Conservation (phyloP, 2,888 invertebrate species). For the Dascillus cervinus region DNA sequence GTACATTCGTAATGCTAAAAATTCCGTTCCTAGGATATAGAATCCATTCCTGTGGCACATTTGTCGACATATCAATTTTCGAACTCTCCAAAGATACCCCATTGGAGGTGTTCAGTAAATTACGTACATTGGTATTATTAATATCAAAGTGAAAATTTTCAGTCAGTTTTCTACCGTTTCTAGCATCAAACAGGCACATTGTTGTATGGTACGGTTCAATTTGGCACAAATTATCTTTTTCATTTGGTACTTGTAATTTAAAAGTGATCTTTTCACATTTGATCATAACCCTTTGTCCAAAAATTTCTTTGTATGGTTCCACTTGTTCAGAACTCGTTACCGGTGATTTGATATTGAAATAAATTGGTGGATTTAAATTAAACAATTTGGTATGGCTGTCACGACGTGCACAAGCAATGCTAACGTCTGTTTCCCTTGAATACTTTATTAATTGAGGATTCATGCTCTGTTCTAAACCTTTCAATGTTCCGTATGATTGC, state of each 20-base stretch:
- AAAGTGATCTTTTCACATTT: conserved; percentile 79
- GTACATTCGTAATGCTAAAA: conserved; percentile 79
- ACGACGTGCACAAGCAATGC: conserved; percentile 71
- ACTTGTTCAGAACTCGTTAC: conserved; percentile 31
- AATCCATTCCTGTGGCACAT: conserved; percentile 69
- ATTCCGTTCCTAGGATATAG: conserved; percentile 64
- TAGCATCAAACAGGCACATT: conserved; percentile 83
- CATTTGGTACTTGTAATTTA: conserved; percentile 72
- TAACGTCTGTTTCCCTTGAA: conserved; percentile 82
- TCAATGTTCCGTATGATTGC: conserved; percentile 73
- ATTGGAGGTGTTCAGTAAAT: conserved; percentile 41
- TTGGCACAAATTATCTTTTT: conserved; percentile 57
- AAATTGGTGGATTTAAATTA: conserved; percentile 57
- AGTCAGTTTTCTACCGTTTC: conserved; percentile 77
- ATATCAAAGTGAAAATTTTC: conserved; percentile 91
- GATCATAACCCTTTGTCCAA: conserved; percentile 77
- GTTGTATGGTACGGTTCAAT: conserved; percentile 93
- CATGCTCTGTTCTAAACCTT: conserved; percentile 85
- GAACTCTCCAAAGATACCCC: conserved; percentile 41
- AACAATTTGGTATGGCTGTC: conserved; percentile 77
- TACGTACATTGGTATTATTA: conserved; percentile 64
- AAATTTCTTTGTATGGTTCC: conserved; percentile 79
- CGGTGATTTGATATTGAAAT: conserved; percentile 39
- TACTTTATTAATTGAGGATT: conserved; percentile 87
- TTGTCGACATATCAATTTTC: conserved; percentile 56